Percentiles rank a stretch among this genome's conserved stretches.
Evolutionary conservation across 1,140 invertebrate species (phyloP).

Genomic region (Tenebrio molitor): DNA sequence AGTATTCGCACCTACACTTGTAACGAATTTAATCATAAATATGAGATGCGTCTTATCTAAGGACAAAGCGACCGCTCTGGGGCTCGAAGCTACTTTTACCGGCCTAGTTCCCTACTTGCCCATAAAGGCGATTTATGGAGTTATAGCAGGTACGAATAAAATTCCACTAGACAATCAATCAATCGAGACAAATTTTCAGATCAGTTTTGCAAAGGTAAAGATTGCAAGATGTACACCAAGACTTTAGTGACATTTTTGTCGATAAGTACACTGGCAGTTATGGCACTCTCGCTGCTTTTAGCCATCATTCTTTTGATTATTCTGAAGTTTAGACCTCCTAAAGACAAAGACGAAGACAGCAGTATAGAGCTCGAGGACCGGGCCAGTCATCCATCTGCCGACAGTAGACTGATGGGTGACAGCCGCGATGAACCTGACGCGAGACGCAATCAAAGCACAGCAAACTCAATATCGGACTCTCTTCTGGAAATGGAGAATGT

Average conservation of each 20-base stretch:
- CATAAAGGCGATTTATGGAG: conserved; percentile 70
- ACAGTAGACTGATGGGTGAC: conserved; percentile 48
- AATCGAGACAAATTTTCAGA: conserved; percentile 39
- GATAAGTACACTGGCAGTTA: conserved; percentile 54
- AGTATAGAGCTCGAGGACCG: too few relatives aligned
- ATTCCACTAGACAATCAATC: conserved; percentile 14
- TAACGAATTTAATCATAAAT: conserved; percentile 72
- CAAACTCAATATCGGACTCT: conserved; percentile 49
- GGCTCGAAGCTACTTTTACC: conserved; percentile 69
- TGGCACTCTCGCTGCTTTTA: conserved; percentile 51
- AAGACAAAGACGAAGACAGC: conserved; percentile 2
- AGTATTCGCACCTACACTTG: conserved; percentile 67
- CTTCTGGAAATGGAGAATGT: conserved; percentile 54
- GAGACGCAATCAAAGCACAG: conserved; percentile 36
- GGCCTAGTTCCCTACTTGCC: conserved; percentile 71
- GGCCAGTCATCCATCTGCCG: too few relatives aligned
- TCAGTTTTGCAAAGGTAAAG: conserved; percentile 48
- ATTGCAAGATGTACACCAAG: conserved; percentile 57
- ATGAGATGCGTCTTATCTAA: conserved; percentile 69
- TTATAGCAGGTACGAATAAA: conserved; percentile 66
- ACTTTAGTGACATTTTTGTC: conserved; percentile 54
- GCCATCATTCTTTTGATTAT: conserved; percentile 43
- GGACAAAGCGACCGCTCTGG: conserved; percentile 74
- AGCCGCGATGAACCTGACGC: conserved; percentile 49
- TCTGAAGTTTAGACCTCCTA: conserved; percentile 7